phyloP scores from a whole-genome alignment of 1,140 invertebrate genomes.

The Orchesella cincta region DNA sequence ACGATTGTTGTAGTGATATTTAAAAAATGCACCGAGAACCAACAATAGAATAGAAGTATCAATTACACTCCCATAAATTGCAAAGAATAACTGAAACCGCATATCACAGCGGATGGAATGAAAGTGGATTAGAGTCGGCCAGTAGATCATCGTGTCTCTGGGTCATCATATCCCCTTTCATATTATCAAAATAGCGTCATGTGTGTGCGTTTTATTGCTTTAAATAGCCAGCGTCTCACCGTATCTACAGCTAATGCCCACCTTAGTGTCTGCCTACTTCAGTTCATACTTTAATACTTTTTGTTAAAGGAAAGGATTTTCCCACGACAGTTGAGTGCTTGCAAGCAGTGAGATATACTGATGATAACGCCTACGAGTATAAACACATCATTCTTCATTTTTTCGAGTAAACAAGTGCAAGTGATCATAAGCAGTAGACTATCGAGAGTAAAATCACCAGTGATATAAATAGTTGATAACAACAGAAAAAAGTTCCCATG shows the following conservation, averaged over 20 bases:
- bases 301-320: no score
- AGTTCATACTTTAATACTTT: not conserved
- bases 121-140: not conserved
- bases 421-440: not conserved
- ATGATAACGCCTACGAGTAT: no score
- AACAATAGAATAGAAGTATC: no score
- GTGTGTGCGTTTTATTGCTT: no score
- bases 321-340: no score
- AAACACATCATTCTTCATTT: not conserved
- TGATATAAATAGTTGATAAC: not conserved
- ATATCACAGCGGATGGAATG: slow-evolving; percentile 17
- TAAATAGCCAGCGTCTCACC: no score
- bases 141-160: not conserved
- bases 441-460: not conserved
- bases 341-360: no score
- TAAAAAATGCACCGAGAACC: no score
- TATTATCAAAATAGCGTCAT: not conserved
- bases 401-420: not conserved
- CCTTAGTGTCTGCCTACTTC: not conserved
- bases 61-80: no score
- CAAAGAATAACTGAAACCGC: slow-evolving; percentile 6
- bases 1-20: no score
- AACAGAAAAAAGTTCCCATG: not conserved
- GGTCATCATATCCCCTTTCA: slow-evolving; percentile 8
- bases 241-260: not conserved